A percentile compares a stretch with the other conserved stretches of the same genome.
Evolutionary conservation across 2,888 invertebrate species (phyloP).

Genomic region (Criorhina ranunculi): DNA sequence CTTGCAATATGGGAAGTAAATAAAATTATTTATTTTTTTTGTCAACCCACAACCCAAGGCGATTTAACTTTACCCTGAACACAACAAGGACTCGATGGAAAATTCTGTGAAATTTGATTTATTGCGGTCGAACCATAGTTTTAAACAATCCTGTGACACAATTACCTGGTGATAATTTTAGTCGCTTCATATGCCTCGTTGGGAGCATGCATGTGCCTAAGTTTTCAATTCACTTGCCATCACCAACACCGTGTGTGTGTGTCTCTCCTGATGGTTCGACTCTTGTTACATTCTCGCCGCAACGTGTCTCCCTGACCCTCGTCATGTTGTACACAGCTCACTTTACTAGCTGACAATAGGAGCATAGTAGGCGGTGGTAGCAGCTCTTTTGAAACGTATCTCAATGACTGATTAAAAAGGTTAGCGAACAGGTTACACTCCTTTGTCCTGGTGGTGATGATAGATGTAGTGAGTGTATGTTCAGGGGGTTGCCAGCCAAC

Average conservation of each 20-base stretch:
- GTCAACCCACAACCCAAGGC: too few species aligned
- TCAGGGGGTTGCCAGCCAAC: too few species aligned
- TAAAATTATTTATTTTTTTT: too few species aligned
- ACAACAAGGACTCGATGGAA: not conserved
- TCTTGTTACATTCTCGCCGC: slow-evolving; percentile 14
- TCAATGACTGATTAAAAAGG: slow-evolving; percentile 42
- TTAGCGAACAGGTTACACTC: slow-evolving; percentile 21
- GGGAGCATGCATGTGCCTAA: not conserved
- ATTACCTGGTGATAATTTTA: slow-evolving; percentile 22
- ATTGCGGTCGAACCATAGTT: not conserved
- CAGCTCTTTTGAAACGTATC: slow-evolving; percentile 4
- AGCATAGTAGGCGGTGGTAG: not conserved
- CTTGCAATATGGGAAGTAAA: too few species aligned
- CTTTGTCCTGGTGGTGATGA: slow-evolving; percentile 21
- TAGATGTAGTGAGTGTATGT: not conserved
- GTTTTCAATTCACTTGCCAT: slow-evolving; percentile 24
- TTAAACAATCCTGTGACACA: slow-evolving; percentile 20
- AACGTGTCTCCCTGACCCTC: slow-evolving; percentile 2
- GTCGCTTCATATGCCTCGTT: not conserved
- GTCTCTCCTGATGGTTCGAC: not conserved
- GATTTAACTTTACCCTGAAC: too few species aligned
- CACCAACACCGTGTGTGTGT: not conserved
- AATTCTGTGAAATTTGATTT: not conserved
- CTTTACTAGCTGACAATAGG: not conserved
- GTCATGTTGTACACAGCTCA: slow-evolving; percentile 4